Evolutionary conservation across 2,888 invertebrate genomes (phyloP).

Genomic region (Andricus quercusramuli): DNA sequence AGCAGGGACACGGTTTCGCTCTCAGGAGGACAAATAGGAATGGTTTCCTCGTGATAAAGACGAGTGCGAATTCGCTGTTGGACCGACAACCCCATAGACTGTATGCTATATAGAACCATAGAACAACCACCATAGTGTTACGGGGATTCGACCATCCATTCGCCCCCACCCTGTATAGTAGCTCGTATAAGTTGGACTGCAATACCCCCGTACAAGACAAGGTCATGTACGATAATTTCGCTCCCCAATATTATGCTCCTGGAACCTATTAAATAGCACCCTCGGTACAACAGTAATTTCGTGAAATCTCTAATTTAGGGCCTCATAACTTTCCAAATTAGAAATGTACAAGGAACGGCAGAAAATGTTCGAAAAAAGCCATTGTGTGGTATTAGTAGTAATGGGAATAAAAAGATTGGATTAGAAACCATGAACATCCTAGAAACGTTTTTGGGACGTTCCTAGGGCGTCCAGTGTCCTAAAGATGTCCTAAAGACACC

Average conservation of each 20-base stretch:
- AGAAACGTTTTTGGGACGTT: no score
- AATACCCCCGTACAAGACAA: slow-evolving; percentile 1
- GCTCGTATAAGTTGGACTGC: no score
- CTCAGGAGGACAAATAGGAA: slow-evolving; percentile 77
- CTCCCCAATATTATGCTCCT: slow-evolving; percentile 14
- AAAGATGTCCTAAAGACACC: no score
- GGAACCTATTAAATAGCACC: slow-evolving; percentile 28
- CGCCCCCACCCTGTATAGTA: background rate
- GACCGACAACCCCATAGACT: slow-evolving; percentile 55
- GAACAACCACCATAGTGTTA: slow-evolving; percentile 14
- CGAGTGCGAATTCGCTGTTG: slow-evolving; percentile 68
- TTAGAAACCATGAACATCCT: no score
- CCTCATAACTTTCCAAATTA: background rate
- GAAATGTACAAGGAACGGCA: background rate
- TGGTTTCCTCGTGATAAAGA: slow-evolving; percentile 69
- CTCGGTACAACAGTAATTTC: slow-evolving; percentile 18
- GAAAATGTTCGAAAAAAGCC: background rate
- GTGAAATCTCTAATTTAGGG: slow-evolving; percentile 4
- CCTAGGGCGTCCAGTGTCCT: no score
- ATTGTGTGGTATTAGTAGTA: no score
- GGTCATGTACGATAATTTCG: slow-evolving; percentile 18
- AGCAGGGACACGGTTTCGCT: slow-evolving; percentile 75
- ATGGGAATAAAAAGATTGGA: no score
- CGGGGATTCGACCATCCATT: background rate
- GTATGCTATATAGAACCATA: background rate